Evolutionary conservation across 2,113 vertebrate genomes (phyloP).

Genomic region (Aspiorhynchus laticeps): DNA sequence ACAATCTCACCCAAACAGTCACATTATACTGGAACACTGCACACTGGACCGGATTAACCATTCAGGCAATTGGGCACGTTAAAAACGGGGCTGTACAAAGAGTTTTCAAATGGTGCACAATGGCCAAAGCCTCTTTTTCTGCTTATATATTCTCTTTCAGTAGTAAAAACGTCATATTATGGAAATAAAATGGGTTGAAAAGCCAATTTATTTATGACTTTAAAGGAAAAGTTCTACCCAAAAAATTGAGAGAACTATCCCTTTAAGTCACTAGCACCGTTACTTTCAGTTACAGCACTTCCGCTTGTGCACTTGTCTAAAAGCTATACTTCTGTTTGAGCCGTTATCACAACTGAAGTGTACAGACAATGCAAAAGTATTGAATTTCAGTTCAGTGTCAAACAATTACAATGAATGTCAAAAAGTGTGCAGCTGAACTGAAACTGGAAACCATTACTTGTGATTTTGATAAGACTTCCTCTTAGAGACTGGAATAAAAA

Average conservation of each 20-base stretch:
- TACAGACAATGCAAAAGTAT: neutral
- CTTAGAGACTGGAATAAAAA: neutral
- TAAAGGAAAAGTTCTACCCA: neutral
- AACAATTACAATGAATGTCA: neutral
- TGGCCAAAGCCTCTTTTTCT: neutral
- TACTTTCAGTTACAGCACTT: neutral
- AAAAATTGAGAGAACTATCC: neutral
- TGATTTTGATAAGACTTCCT: constrained; percentile 4
- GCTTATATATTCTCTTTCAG: neutral
- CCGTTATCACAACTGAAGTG: neutral
- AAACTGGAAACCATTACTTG: constrained; percentile 2
- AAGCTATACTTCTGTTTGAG: neutral
- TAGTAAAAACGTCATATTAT: neutral
- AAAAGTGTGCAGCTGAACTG: neutral
- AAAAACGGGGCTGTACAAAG: neutral
- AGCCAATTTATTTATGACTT: neutral
- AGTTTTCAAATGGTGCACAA: neutral
- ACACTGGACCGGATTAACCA: neutral
- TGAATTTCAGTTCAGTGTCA: neutral
- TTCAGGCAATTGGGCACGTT: neutral
- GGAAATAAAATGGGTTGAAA: neutral
- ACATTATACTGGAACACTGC: neutral
- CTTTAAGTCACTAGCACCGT: neutral
- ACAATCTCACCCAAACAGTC: neutral
- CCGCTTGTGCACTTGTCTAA: neutral